A percentile compares a stretch with the other conserved stretches of the same genome.
These are phyloP conservation scores for Oplegnathus fasciatus DNA, from an alignment of 2,113 vertebrate species.

Conservation along the genomic window DNA sequence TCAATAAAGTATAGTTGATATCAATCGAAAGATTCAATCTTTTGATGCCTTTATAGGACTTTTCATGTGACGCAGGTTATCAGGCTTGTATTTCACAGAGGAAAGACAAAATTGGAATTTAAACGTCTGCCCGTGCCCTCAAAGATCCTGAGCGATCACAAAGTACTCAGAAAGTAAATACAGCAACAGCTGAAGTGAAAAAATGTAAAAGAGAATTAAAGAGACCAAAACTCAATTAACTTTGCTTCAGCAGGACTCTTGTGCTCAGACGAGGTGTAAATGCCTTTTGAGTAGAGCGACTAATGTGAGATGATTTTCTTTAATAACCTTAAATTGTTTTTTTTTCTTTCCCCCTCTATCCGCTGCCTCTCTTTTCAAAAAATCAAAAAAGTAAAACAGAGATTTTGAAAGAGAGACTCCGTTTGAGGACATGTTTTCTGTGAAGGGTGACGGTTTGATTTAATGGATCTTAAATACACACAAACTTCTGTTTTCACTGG, in stretches of 20 bases:
- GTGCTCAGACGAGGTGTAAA: not conserved
- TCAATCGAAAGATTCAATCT: no score
- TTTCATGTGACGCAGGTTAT: no score
- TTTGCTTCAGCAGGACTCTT: not conserved
- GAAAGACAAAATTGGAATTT: not conserved
- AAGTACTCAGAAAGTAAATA: not conserved
- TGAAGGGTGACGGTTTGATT: not conserved
- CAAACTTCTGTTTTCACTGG: not conserved
- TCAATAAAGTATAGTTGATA: not conserved
- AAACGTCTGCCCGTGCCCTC: not conserved
- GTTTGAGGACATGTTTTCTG: not conserved
- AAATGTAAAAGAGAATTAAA: not conserved
- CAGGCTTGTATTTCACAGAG: not conserved
- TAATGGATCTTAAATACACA: not conserved
- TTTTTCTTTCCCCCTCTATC: no score
- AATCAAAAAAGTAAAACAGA: not conserved
- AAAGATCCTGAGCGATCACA: not conserved
- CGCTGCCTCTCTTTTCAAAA: not conserved
- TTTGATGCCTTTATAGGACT: no score
- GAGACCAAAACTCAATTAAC: conserved; percentile 3
- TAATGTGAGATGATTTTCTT: not conserved
- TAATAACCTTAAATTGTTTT: not conserved
- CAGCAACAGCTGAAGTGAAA: not conserved
- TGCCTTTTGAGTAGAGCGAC: not conserved
- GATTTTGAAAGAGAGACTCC: not conserved